phyloP scores from a whole-genome alignment of 53 echinoderm and acorn worm species.

The Echinometra lucunter region DNA sequence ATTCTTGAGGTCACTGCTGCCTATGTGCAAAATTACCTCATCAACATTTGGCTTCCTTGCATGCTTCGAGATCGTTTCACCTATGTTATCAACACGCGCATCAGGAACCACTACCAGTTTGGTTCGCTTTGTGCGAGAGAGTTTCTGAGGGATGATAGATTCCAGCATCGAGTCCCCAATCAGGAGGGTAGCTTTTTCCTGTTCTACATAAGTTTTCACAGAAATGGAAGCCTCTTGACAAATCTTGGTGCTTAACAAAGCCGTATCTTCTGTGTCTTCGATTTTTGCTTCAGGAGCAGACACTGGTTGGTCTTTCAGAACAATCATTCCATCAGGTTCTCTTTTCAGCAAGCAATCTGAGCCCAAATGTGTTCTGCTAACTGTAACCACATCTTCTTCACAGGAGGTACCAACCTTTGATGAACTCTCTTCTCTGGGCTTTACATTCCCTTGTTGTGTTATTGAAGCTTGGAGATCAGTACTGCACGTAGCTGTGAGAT shows the following conservation, averaged over 20 bases:
- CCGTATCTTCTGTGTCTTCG: not conserved
- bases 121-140: not conserved
- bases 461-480: not conserved
- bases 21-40: not conserved
- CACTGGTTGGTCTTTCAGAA: not conserved
- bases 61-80: not conserved
- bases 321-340: no score
- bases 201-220: not conserved
- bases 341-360: not conserved
- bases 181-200: not conserved
- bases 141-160: not conserved
- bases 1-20: not conserved
- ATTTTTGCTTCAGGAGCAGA: not conserved
- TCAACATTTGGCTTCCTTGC: not conserved
- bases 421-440: not conserved
- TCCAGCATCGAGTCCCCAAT: constrained; percentile 11
- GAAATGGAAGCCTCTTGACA: not conserved
- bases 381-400: not conserved
- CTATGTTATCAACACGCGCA: not conserved
- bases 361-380: not conserved
- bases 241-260: not conserved
- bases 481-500: not conserved
- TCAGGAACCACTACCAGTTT: not conserved
- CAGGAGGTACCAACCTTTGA: not conserved
- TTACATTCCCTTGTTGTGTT: not conserved